phyloP scores from a whole-genome alignment of 2,888 invertebrate genomes.

The Phaedon cochleariae region DNA sequence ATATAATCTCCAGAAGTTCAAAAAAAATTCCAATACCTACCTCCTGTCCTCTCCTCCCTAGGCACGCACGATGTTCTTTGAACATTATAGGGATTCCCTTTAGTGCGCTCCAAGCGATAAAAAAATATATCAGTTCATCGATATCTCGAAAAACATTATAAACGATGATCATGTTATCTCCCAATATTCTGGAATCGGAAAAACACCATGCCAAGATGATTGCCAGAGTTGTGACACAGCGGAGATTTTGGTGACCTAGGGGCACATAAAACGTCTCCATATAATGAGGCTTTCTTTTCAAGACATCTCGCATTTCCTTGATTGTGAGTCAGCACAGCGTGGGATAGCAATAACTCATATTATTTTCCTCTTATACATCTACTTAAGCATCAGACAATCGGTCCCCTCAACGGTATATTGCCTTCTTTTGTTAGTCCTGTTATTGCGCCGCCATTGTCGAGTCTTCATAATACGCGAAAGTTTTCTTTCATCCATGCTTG shows the following conservation, averaged over 20 bases:
- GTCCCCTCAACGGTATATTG: constrained; percentile 57
- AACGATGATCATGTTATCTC: no score
- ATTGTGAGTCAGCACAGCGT: constrained; percentile 34
- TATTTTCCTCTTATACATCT: constrained; percentile 52
- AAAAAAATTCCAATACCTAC: no score
- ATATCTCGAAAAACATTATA: no score
- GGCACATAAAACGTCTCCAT: neutral
- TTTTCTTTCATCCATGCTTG: constrained; percentile 59
- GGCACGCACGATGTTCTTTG: no score
- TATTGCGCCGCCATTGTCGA: constrained; percentile 58
- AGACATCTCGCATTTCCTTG: constrained; percentile 8
- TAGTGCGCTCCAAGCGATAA: no score
- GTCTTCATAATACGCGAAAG: constrained; percentile 58
- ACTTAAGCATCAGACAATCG: constrained; percentile 58
- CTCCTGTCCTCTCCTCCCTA: no score
- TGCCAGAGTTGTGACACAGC: neutral
- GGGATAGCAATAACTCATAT: constrained; percentile 45
- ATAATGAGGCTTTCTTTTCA: neutral
- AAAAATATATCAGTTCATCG: no score
- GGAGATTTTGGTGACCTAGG: neutral
- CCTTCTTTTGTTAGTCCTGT: constrained; percentile 57
- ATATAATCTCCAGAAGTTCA: no score
- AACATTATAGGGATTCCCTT: no score
- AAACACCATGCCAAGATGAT: no score
- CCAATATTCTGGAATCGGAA: no score